Base-by-base conservation (phyloP, 2,888 invertebrate species). In the Chymomyza fuscimana region DNA sequence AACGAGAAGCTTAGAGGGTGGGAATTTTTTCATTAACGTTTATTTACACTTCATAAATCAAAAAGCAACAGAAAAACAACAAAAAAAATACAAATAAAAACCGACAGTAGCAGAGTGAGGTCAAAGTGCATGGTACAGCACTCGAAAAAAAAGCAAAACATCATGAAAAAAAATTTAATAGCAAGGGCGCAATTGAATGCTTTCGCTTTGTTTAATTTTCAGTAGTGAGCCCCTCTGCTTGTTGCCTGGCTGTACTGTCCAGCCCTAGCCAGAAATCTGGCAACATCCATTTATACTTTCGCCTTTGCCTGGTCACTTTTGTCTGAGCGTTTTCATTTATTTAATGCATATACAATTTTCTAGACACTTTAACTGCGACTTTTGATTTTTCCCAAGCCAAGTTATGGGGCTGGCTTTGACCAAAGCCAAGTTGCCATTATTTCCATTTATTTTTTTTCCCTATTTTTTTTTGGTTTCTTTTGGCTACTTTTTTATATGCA, bases 261-360 rank as follows among this genome's bases (percentile, higher is more conserved):
- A 56, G 10, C 56, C 56, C 19, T 16, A 9, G 54, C 15, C 63
- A 63, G 9, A 40, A 62, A 10, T 36, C 60, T 22, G 63, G 15
- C 19, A 36, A 58, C 64, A n/a, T 58, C 70, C 71, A 65, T 63
- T 67, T 73, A 67, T 65, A 68, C 65, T 65, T 19, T 65, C 52
- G 36, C 59, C 50, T 52, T 63, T 69, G 73, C 73, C 61, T 46
- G 75, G 75, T 67, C 70, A 78, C 70, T 72, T 74, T 36, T 70
- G 74, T 72, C 77, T 72, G 52, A 54, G 63, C 40, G 56, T 25
- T 85, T 86, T 86, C 86, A 86, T 86, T 86, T 86, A 85, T 85
- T 86, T 86, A 86, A 86, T 86, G 85, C 86, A 86, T 83, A 85
- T 85, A 79, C 86, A 86, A 86, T 86, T 86, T 86, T 81, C 86